Percentiles rank a stretch among this genome's conserved stretches.
These are phyloP conservation scores for Cyclopterus lumpus DNA, from an alignment of 2,797 vertebrate genomes.

Conservation along the genomic window DNA sequence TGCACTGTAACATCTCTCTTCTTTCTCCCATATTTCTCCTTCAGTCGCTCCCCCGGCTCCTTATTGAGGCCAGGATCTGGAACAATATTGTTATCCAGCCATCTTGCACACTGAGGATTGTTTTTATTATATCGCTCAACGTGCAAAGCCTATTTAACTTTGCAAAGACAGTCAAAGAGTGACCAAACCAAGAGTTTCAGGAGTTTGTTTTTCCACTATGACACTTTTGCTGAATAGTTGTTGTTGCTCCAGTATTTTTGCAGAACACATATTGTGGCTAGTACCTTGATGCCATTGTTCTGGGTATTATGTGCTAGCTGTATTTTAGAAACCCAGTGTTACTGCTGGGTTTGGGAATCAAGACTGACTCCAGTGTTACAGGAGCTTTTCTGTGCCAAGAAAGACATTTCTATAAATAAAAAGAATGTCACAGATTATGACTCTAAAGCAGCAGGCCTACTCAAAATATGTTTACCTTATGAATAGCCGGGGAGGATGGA, in stretches of 20 bases:
- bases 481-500: constrained; percentile 59
- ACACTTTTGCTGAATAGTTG: not conserved
- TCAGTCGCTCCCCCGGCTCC: constrained; percentile 17
- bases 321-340: not conserved
- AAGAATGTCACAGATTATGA: constrained; percentile 30
- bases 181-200: not conserved
- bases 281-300: not conserved
- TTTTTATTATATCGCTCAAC: constrained; percentile 28
- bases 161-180: not conserved
- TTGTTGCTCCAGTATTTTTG: not conserved
- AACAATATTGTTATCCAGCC: constrained; percentile 17
- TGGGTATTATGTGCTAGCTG: not conserved
- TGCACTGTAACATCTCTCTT: constrained; percentile 56
- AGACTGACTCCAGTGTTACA: constrained; percentile 1
- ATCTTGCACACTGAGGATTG: constrained; percentile 14
- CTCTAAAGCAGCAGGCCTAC: constrained; percentile 27
- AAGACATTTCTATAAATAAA: constrained; percentile 24
- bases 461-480: constrained; percentile 34
- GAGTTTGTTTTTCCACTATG: not conserved
- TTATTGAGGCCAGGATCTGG: constrained; percentile 19
- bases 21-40: constrained; percentile 32
- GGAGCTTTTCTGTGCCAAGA: constrained; percentile 4
- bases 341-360: not conserved
- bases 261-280: not conserved
- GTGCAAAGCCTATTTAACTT: not conserved